A percentile compares a stretch with the other conserved stretches of the same genome.
These are phyloP conservation scores for Phorcus lineatus DNA, from an alignment of 2,888 invertebrate genomes.

Conservation along the genomic window DNA sequence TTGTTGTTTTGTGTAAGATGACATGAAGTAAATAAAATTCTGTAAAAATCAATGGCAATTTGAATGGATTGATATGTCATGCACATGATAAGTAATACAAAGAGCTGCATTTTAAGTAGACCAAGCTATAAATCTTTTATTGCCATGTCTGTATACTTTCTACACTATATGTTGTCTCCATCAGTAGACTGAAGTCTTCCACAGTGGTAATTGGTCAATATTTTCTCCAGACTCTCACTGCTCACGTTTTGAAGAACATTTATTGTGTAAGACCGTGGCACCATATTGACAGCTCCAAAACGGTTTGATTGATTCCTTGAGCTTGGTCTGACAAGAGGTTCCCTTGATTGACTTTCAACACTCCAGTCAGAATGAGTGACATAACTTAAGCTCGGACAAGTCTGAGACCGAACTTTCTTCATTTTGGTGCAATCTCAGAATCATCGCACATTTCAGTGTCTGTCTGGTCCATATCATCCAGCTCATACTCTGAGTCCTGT, in stretches of 20 bases:
- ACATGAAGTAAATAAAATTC: no score
- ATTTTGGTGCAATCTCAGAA: conserved; percentile 26
- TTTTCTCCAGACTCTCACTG: not conserved
- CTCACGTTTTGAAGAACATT: conserved; percentile 7
- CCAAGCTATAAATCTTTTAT: no score
- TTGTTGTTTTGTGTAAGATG: no score
- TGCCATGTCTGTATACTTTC: no score
- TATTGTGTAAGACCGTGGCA: conserved; percentile 5
- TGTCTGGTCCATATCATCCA: conserved; percentile 64
- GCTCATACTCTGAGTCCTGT: conserved; percentile 63
- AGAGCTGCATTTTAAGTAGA: no score
- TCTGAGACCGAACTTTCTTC: conserved; percentile 34
- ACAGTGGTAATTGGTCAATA: not conserved
- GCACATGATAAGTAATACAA: no score
- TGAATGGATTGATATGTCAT: no score
- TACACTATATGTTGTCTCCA: not conserved
- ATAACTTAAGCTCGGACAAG: conserved; percentile 38
- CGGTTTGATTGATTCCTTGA: not conserved
- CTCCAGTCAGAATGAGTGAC: conserved; percentile 7
- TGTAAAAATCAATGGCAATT: no score
- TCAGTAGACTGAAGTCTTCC: not conserved
- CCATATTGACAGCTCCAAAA: not conserved
- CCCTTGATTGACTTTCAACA: not conserved
- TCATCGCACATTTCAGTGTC: conserved; percentile 55
- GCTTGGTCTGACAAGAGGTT: not conserved